Evolutionary conservation across 2,888 invertebrate species (phyloP), one percentile per base, ranked within the genome.

Genomic region (Harpalus rubripes): DNA sequence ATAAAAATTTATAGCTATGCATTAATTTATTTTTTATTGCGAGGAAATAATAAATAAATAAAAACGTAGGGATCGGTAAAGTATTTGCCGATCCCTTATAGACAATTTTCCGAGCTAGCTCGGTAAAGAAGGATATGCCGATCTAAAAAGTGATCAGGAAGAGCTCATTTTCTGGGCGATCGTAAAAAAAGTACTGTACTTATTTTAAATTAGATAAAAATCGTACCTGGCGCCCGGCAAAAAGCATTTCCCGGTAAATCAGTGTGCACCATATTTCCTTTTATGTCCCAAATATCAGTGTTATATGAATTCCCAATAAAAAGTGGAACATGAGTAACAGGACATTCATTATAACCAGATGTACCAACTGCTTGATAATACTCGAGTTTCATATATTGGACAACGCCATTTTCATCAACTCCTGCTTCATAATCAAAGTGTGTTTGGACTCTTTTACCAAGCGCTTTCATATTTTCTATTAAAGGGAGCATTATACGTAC

Each of bases 401-500:
- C 94, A 85, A 93, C 92, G 0, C 96, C 96, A 0, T 92, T 90
- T 44, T 92, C 90, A 87, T 94, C 92, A 0, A 94, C 92, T 8
- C 93, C 94, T 41, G 94, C 93, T 89, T 95, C 94, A 89, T 95
- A 96, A 85, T 94, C 93, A 7, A 92, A 91, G 5, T 91, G 92
- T 81, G 92, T 92, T 0, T 95, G 92, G 78, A 92, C 90, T 18
- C 96, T 92, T 88, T 95, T 95, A 0, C 96, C 96, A 0, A 94
- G 87, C 12, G 93, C 91, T 61, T 93, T 92, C 93, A 96, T 94
- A 88, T 95, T 96, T 16, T 94, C 93, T 88, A 95, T 95, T 83
- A 97, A 91, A 44, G 94, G 92, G 90, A 96, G 90, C 0, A 94
- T 93, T 83, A 97, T 93, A 8, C 96, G 93, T 0, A 95, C 95